Conservation (phyloP, 2,113 vertebrate species). For the Stegostoma tigrinum region DNA sequence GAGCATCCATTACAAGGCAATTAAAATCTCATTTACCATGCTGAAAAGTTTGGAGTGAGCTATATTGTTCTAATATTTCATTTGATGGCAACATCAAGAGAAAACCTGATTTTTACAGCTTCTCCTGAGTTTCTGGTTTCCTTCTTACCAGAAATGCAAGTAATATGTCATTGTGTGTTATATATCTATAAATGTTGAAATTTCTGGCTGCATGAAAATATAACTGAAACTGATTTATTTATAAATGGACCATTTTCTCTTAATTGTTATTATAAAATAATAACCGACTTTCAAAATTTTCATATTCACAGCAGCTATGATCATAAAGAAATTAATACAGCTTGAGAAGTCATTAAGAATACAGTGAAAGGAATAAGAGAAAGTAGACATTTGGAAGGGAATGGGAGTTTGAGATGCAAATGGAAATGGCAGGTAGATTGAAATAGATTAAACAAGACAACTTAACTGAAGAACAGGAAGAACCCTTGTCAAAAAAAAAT, state of each 20-base stretch:
- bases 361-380: not conserved
- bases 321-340: not conserved
- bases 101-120: not conserved
- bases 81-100: not conserved
- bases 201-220: not conserved
- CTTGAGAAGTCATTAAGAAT: not conserved
- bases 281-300: not conserved
- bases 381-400: not conserved
- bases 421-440: not conserved
- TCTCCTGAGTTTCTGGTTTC: not conserved
- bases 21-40: not conserved
- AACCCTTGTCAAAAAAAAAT: not conserved
- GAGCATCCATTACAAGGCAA: not conserved
- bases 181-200: not conserved
- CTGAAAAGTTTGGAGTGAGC: not conserved
- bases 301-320: not conserved
- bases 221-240: not conserved
- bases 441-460: not conserved
- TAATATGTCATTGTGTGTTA: not conserved
- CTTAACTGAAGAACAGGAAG: not conserved
- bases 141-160: not conserved
- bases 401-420: not conserved
- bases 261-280: not conserved
- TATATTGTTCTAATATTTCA: not conserved
- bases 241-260: not conserved